Evolutionary conservation across 64 coral and sea anemone species (phyloP).

Genomic region (Dendronephthya gigantea): DNA sequence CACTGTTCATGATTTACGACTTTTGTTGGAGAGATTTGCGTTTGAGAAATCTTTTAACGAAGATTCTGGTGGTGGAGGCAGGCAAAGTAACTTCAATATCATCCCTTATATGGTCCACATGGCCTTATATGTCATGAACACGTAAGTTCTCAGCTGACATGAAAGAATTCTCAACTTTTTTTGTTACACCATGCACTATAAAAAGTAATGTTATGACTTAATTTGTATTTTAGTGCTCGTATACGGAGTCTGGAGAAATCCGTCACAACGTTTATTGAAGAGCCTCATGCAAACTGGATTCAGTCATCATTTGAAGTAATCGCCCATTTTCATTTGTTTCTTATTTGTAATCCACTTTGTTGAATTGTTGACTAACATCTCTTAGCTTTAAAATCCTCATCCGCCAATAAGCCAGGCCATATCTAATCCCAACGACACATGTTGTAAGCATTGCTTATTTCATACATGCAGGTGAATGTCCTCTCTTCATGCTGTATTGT

Average conservation of each 20-base stretch:
- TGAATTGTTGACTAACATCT: background rate
- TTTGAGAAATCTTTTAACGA: constrained; percentile 87
- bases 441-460: no score
- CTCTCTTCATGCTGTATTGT: constrained; percentile 63
- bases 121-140: constrained; percentile 90
- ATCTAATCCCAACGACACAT: no score
- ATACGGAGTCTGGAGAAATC: constrained; percentile 76
- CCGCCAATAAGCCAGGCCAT: no score
- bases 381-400: no score
- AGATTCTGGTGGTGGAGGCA: constrained; percentile 90
- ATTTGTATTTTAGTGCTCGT: constrained; percentile 68
- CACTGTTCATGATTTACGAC: constrained; percentile 73
- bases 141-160: constrained; percentile 35
- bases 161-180: no score
- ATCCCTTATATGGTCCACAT: constrained; percentile 86
- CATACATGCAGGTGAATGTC: constrained; percentile 52
- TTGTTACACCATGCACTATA: no score
- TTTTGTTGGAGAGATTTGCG: constrained; percentile 77
- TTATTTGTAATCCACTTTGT: background rate
- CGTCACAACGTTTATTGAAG: constrained; percentile 64
- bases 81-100: constrained; percentile 92
- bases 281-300: constrained; percentile 59
- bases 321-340: background rate
- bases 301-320: constrained; percentile 57
- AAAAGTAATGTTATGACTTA: no score